Percentiles rank a stretch among this genome's conserved stretches.
Evolutionary conservation across 2,888 invertebrate species (phyloP).

Genomic region (Plagodis pulveraria): DNA sequence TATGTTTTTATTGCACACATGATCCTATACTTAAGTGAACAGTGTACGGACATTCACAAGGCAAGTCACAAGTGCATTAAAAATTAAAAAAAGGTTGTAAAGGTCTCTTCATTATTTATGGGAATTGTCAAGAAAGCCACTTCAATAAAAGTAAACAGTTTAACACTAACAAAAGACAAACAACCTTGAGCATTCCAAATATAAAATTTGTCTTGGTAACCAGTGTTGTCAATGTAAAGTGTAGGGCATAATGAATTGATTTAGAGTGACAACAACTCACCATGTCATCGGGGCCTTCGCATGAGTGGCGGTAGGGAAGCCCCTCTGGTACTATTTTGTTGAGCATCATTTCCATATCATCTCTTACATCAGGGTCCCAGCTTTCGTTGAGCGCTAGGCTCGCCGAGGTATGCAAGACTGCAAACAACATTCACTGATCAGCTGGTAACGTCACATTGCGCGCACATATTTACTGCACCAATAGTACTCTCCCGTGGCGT

Average conservation of each 20-base stretch:
- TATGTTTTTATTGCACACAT: not conserved
- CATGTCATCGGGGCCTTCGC: slow-evolving; percentile 99
- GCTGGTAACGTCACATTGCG: slow-evolving; percentile 49
- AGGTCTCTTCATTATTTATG: slow-evolving; percentile 6
- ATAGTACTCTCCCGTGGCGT: slow-evolving; percentile 30
- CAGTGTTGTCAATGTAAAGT: slow-evolving; percentile 16
- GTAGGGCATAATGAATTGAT: not conserved
- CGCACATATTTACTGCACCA: slow-evolving; percentile 30
- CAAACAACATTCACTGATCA: slow-evolving; percentile 74
- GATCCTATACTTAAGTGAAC: too few relatives aligned
- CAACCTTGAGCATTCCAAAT: slow-evolving; percentile 17
- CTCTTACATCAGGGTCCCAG: slow-evolving; percentile 98
- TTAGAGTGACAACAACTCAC: slow-evolving; percentile 80
- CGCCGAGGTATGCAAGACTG: slow-evolving; percentile 99
- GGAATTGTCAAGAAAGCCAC: slow-evolving; percentile 9
- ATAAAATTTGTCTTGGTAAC: slow-evolving; percentile 19
- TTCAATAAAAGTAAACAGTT: slow-evolving; percentile 3
- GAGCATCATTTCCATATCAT: slow-evolving; percentile 99
- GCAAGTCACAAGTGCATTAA: slow-evolving; percentile 2
- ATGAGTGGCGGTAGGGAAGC: slow-evolving; percentile 97
- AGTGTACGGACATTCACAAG: not conserved
- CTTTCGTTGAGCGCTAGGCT: slow-evolving; percentile 98
- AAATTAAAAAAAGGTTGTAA: not conserved
- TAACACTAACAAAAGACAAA: slow-evolving; percentile 20
- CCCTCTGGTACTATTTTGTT: slow-evolving; percentile 99